A percentile compares a stretch with the other conserved stretches of the same genome.
Conservation (phyloP, 2,888 invertebrate species). For the Venusia cambrica region DNA sequence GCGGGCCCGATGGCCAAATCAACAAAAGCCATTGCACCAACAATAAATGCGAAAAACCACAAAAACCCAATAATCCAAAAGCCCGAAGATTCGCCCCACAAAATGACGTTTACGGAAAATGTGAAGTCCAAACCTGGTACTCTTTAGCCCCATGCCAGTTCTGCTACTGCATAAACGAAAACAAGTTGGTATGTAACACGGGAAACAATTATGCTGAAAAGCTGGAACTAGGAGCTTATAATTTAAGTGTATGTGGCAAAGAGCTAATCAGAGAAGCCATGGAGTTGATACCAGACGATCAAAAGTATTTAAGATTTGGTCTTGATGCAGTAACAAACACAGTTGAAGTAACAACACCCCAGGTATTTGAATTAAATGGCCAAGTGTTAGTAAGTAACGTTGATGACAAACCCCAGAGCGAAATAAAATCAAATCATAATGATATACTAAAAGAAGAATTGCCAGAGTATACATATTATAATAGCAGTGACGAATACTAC, state of each 20-base stretch:
- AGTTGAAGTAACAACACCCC: not conserved
- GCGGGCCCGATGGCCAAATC: slow-evolving; percentile 43
- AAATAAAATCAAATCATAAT: too few species aligned
- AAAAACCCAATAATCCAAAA: too few species aligned
- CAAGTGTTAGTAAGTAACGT: not conserved
- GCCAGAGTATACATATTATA: slow-evolving; percentile 7
- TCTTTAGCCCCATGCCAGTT: slow-evolving; percentile 58
- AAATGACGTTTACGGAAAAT: slow-evolving; percentile 40
- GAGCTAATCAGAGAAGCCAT: slow-evolving; percentile 43
- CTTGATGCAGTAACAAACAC: slow-evolving; percentile 12
- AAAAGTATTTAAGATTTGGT: slow-evolving; percentile 25
- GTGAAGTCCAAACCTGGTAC: slow-evolving; percentile 54
- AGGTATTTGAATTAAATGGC: slow-evolving; percentile 2
- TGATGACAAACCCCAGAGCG: slow-evolving; percentile 6
- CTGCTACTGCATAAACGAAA: slow-evolving; percentile 53
- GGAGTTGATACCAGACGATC: slow-evolving; percentile 35
- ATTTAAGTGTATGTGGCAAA: slow-evolving; percentile 49
- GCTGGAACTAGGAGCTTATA: slow-evolving; percentile 44
- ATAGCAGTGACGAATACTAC: slow-evolving; percentile 21
- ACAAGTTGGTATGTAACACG: slow-evolving; percentile 56
- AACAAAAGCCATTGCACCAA: slow-evolving; percentile 49
- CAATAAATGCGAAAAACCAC: slow-evolving; percentile 47
- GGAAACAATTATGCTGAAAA: slow-evolving; percentile 32
- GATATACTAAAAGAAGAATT: slow-evolving; percentile 1
- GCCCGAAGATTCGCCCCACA: slow-evolving; percentile 23